Conservation (phyloP, 2,113 vertebrate genomes). For the Anoura caudifer region DNA sequence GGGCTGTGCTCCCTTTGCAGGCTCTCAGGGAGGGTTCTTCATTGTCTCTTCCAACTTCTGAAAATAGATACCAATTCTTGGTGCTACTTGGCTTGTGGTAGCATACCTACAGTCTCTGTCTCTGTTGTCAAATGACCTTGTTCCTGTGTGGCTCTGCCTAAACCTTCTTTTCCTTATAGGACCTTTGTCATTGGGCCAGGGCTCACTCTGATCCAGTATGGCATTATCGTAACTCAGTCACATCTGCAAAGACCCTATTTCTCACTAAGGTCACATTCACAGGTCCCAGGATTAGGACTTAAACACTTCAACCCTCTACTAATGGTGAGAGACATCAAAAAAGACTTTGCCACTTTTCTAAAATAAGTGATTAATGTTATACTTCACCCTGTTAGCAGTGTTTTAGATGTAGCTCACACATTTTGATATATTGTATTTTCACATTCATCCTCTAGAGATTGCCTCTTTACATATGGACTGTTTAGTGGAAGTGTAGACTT, state of each 20-base stretch:
- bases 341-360: neutral
- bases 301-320: fast-evolving
- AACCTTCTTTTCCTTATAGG: neutral
- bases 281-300: fast-evolving
- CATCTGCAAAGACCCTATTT: neutral
- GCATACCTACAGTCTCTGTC: fast-evolving
- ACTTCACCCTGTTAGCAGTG: fast-evolving
- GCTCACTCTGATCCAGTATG: too few relatives aligned
- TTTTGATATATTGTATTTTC: neutral
- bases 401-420: neutral
- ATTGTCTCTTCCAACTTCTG: fast-evolving
- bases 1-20: neutral
- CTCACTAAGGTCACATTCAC: neutral
- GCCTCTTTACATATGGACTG: fast-evolving
- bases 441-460: neutral
- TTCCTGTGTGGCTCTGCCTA: fast-evolving
- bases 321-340: too few relatives aligned
- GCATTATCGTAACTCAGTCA: neutral
- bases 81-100: fast-evolving
- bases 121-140: fast-evolving
- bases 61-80: fast-evolving
- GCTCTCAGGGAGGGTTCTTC: fast-evolving
- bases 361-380: fast-evolving
- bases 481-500: neutral
- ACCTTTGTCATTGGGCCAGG: neutral